Conservation (phyloP, 1,140 invertebrate genomes). For the Branchinecta lynchi region DNA sequence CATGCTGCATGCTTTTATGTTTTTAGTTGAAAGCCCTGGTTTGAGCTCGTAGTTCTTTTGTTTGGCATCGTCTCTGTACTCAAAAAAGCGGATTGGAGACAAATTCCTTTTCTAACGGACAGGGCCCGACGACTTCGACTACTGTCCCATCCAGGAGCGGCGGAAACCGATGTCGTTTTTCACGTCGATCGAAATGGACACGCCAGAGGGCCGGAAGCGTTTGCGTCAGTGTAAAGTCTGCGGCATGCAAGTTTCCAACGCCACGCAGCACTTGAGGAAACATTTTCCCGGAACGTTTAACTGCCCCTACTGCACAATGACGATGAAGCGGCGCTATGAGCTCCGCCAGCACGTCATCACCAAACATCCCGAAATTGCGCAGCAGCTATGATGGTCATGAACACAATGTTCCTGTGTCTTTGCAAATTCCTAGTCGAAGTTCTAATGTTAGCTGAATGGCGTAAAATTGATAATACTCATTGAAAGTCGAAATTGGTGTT, state of each 20-base stretch:
- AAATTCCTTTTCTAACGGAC: conserved; percentile 8
- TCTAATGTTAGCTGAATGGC: too few relatives aligned
- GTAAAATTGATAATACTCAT: too few relatives aligned
- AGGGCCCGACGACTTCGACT: neutral
- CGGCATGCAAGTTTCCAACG: conserved; percentile 2
- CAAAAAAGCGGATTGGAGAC: neutral
- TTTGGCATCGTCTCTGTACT: neutral
- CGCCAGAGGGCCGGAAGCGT: neutral
- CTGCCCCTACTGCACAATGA: neutral
- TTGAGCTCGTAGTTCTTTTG: neutral
- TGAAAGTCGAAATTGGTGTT: too few relatives aligned
- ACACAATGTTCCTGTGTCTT: too few relatives aligned
- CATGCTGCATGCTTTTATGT: conserved; percentile 3
- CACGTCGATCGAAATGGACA: neutral
- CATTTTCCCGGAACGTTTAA: neutral
- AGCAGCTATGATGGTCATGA: neutral
- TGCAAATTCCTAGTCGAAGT: too few relatives aligned
- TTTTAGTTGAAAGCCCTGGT: neutral
- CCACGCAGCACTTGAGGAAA: neutral
- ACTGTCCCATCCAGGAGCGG: neutral
- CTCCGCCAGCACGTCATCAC: conserved; percentile 5
- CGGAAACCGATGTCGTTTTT: conserved; percentile 7
- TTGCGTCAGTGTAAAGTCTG: neutral
- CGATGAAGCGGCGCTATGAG: conserved; percentile 6
- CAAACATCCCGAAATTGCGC: neutral